phyloP scores from a whole-genome alignment of 1,140 invertebrate genomes.

The Camponotus vicinus region DNA sequence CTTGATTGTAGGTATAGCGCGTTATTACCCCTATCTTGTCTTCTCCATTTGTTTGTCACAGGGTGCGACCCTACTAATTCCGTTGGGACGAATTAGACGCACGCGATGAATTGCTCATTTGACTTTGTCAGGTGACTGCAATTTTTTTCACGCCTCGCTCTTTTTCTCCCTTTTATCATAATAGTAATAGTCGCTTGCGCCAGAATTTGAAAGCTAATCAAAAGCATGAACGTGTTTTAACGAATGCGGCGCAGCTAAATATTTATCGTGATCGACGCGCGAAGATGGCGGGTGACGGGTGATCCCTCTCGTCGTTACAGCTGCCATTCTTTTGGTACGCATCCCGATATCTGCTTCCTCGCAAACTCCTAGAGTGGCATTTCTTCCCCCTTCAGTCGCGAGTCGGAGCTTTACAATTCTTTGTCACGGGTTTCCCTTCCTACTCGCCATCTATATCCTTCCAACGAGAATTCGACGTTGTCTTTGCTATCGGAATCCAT shows the following conservation, averaged over 20 bases:
- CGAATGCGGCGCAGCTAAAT: neutral
- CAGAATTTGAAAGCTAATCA: conserved; percentile 20
- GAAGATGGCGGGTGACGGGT: conserved; percentile 2
- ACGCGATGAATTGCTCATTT: conserved; percentile 9
- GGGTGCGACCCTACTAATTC: conserved; percentile 42
- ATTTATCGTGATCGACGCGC: conserved; percentile 3
- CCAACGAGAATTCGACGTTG: conserved; percentile 50
- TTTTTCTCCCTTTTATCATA: neutral
- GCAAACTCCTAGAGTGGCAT: conserved; percentile 30
- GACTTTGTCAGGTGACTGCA: neutral
- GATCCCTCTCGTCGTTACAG: conserved; percentile 37
- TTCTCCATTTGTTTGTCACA: conserved; percentile 7
- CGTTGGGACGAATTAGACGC: conserved; percentile 24
- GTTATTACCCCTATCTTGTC: neutral
- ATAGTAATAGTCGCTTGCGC: neutral
- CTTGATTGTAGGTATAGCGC: neutral
- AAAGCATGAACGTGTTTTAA: neutral
- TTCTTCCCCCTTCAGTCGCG: neutral
- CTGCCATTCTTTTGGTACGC: conserved; percentile 36
- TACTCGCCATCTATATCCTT: neutral
- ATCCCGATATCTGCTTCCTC: conserved; percentile 22
- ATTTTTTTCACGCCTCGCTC: conserved; percentile 22
- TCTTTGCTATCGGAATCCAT: conserved; percentile 38
- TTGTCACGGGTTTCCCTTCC: conserved; percentile 29
- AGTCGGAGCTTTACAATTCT: conserved; percentile 52